A percentile compares a stretch with the other conserved stretches of the same genome.
Evolutionary conservation across 2,888 invertebrate genomes (phyloP).

Genomic region (Pantelozetes paolii): DNA sequence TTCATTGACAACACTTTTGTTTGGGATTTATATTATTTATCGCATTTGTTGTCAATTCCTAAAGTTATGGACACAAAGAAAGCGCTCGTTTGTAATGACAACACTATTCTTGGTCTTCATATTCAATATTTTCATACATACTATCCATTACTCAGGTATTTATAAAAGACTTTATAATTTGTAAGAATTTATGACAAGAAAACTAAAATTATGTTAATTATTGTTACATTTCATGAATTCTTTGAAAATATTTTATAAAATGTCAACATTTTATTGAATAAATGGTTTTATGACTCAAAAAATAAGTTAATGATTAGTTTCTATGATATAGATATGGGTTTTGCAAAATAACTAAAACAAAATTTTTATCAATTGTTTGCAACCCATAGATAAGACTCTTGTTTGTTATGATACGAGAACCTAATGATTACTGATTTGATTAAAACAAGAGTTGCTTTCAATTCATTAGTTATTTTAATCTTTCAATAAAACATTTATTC

Average conservation of each 20-base stretch:
- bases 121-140: constrained; percentile 1
- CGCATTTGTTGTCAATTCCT: not conserved
- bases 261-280: not conserved
- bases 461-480: no score
- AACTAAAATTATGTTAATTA: not conserved
- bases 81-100: constrained; percentile 39
- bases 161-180: not conserved
- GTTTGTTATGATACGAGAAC: no score
- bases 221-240: not conserved
- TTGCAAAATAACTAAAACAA: no score
- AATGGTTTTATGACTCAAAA: not conserved
- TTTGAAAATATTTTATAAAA: not conserved
- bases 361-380: no score
- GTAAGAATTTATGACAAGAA: no score
- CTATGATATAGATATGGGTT: not conserved
- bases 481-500: no score
- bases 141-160: constrained; percentile 8
- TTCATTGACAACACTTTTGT: not conserved
- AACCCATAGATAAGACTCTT: no score
- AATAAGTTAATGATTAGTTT: not conserved
- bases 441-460: no score
- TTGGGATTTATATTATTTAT: constrained; percentile 12
- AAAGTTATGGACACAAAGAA: constrained; percentile 24
- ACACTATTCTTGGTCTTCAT: constrained; percentile 27
- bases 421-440: no score